A percentile compares a stretch with the other conserved stretches of the same genome.
Conservation (phyloP, 1,140 invertebrate species). For the Pseudomyrmex pallidus region DNA sequence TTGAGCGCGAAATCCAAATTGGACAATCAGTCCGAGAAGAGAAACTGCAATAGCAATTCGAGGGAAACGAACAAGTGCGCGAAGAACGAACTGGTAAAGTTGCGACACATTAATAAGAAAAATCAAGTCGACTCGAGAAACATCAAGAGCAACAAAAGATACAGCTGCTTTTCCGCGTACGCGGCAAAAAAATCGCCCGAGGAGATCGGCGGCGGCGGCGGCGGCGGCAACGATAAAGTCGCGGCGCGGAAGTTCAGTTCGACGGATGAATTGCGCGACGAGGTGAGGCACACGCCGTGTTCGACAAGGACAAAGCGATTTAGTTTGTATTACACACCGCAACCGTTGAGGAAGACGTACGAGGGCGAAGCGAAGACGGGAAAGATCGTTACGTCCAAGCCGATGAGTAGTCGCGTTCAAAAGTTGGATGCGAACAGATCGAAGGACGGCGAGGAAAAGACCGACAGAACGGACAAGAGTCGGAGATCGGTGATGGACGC, state of each 20-base stretch:
- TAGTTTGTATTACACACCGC: constrained; percentile 81
- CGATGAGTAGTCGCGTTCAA: background rate
- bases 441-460: constrained; percentile 42
- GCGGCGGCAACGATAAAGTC: background rate
- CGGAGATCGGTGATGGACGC: constrained; percentile 71
- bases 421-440: constrained; percentile 47
- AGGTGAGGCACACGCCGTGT: constrained; percentile 64
- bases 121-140: constrained; percentile 32
- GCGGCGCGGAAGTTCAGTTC: constrained; percentile 75
- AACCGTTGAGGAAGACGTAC: constrained; percentile 78
- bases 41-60: constrained; percentile 21
- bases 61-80: constrained; percentile 55
- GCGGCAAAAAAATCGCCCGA: constrained; percentile 62
- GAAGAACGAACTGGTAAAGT: constrained; percentile 70
- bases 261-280: constrained; percentile 77
- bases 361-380: constrained; percentile 71
- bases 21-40: constrained; percentile 2
- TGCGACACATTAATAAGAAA: constrained; percentile 54
- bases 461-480: constrained; percentile 56
- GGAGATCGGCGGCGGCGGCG: background rate
- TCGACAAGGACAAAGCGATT: constrained; percentile 74
- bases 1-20: constrained; percentile 15
- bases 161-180: constrained; percentile 72
- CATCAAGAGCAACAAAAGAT: constrained; percentile 67
- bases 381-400: constrained; percentile 64